Evolutionary conservation across 2,113 vertebrate genomes (phyloP).

Genomic region (Solea senegalensis): DNA sequence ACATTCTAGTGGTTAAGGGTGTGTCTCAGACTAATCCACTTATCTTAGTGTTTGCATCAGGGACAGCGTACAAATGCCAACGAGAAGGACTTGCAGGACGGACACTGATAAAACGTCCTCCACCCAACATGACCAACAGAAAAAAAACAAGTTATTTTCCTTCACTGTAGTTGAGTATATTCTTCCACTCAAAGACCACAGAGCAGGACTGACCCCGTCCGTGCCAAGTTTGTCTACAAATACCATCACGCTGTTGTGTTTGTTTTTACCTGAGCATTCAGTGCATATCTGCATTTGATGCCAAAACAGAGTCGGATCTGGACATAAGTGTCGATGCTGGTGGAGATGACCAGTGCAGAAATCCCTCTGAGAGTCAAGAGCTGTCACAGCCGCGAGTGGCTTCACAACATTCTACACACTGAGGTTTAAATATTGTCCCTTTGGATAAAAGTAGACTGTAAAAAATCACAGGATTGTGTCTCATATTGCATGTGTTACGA

Average conservation of each 20-base stretch:
- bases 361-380: slow-evolving; percentile 3
- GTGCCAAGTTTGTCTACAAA: slow-evolving; percentile 50
- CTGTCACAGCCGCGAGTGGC: slow-evolving; percentile 17
- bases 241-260: slow-evolving; percentile 28
- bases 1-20: slow-evolving; percentile 47
- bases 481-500: slow-evolving; percentile 64
- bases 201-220: slow-evolving; percentile 2
- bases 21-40: slow-evolving; percentile 12
- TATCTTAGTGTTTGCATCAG: slow-evolving; percentile 18
- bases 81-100: slow-evolving; percentile 23
- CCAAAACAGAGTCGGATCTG: slow-evolving; percentile 34
- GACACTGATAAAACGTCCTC: slow-evolving; percentile 40
- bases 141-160: slow-evolving; percentile 26
- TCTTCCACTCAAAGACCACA: neutral
- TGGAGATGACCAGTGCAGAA: slow-evolving; percentile 30
- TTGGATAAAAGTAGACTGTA: slow-evolving; percentile 30
- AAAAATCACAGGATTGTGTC: slow-evolving; percentile 62
- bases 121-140: slow-evolving; percentile 25
- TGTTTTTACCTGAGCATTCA: slow-evolving; percentile 63
- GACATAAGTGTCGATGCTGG: slow-evolving; percentile 35
- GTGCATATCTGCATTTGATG: slow-evolving; percentile 36
- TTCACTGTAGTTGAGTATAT: slow-evolving; percentile 30
- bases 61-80: neutral
- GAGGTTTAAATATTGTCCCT: slow-evolving; percentile 33
- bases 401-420: slow-evolving; percentile 13